Base-by-base conservation (phyloP, 2,888 invertebrate genomes). In the Cosmia pyralina region DNA sequence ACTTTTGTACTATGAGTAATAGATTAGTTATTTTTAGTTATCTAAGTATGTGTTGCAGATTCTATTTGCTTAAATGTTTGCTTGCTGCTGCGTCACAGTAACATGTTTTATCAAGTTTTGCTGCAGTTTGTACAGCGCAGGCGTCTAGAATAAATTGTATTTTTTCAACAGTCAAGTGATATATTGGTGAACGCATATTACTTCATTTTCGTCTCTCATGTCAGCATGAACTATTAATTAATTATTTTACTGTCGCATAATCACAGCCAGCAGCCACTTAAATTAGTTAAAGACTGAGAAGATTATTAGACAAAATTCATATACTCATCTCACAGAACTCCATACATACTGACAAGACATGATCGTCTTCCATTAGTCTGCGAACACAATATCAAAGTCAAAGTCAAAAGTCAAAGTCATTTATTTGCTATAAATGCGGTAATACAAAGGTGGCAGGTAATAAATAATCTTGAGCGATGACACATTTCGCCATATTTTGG, bases 11-110 rank as follows among this genome's bases (percentile, higher is more conserved):
- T 41, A 63, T 28, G 22, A 60, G 19, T 34, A 6, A 66, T 53
- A 70, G 57, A 53, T 62, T 66, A 48, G 34, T 11, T 82, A 67
- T 68, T 69, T 73, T 60, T 69, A 63, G 38, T n/a, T 59, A 13
- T 58, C 22, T 76, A 41, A 41, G 1, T 41, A 70, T 71, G 53
- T 62, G 11, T 13, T 17, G 53, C 44, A 58, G 17, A 53, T 69
- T 59, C 0, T 64, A 67, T 63, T 81, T 69, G 10, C 15, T 52
- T 48, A 13, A 64, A 77, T 82, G 57, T 79, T 68, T 72, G 48
- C 17, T 48, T 22, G n/a, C 22, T 44, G 59, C 60, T 62, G 48
- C 83, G 79, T 82, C 82, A 82, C 34, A 19, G 22, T 68, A 28
- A 44, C 34, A 11, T 19, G 53, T 57, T 58, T 15, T 13, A 62